These are phyloP conservation scores for Prostheceraeus crozeri DNA, from an alignment of 2,888 invertebrate genomes.

Conservation along the genomic window DNA sequence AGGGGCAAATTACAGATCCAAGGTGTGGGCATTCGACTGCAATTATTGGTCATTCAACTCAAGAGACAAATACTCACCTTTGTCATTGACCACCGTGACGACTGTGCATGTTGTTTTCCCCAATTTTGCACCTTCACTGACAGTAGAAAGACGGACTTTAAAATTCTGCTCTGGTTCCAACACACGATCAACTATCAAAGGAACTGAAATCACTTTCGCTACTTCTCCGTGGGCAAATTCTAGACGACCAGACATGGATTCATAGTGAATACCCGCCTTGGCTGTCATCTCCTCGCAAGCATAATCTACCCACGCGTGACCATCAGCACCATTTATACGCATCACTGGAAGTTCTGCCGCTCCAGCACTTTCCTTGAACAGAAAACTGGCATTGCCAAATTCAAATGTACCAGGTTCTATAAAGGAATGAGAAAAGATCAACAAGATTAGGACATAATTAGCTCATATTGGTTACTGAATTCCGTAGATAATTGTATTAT, in stretches of 20 bases:
- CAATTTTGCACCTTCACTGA: conserved; percentile 57
- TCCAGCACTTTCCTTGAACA: conserved; percentile 61
- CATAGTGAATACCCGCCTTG: conserved; percentile 60
- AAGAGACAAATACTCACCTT: too few species aligned
- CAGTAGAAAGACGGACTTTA: conserved; percentile 58
- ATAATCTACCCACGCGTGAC: conserved; percentile 60
- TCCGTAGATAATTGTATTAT: too few species aligned
- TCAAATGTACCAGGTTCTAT: conserved; percentile 61
- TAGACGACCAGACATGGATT: conserved; percentile 59
- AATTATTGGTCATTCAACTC: too few species aligned
- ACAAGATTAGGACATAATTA: background rate
- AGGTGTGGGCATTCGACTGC: too few species aligned
- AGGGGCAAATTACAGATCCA: too few species aligned
- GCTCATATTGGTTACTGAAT: too few species aligned
- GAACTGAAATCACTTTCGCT: conserved; percentile 60
- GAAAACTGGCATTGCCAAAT: conserved; percentile 61
- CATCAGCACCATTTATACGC: conserved; percentile 61
- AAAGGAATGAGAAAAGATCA: conserved; percentile 32
- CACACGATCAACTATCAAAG: conserved; percentile 61
- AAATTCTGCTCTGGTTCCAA: conserved; percentile 60
- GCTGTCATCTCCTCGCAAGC: conserved; percentile 62
- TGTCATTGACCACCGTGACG: conserved; percentile 61
- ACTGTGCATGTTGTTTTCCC: conserved; percentile 55
- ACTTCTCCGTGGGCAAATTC: conserved; percentile 57
- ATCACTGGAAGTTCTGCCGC: conserved; percentile 58